Conservation (phyloP, 2,113 vertebrate genomes). For the Anseranas semipalmata region DNA sequence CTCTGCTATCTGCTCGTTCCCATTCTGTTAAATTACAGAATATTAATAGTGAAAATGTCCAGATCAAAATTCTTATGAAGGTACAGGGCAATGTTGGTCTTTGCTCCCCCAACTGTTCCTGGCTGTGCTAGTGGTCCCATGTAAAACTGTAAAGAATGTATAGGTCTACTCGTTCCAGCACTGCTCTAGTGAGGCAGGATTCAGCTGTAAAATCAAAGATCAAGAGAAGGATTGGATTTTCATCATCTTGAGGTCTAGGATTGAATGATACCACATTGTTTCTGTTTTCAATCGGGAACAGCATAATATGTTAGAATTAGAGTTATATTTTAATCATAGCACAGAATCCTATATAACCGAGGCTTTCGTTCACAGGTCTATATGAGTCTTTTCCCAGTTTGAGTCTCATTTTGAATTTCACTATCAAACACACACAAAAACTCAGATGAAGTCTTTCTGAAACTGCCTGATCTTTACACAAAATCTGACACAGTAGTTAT, state of each 20-base stretch:
- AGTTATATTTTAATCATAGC: background rate
- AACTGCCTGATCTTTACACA: background rate
- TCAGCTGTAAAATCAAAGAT: background rate
- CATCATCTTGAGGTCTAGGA: background rate
- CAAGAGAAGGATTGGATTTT: background rate
- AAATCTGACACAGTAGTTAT: background rate
- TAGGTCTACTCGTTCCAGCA: background rate
- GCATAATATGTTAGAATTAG: background rate
- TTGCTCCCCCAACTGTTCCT: accelerated
- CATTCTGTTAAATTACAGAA: background rate
- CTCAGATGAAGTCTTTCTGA: background rate
- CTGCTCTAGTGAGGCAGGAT: background rate
- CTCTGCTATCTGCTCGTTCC: accelerated
- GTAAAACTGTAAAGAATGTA: background rate
- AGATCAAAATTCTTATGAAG: background rate
- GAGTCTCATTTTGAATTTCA: background rate
- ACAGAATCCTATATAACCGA: background rate
- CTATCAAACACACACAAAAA: background rate
- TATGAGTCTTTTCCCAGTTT: background rate
- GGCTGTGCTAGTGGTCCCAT: background rate
- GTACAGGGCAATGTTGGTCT: background rate
- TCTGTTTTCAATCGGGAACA: background rate
- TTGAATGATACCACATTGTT: background rate
- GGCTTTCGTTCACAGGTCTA: background rate
- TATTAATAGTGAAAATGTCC: background rate